These are phyloP conservation scores for Vesta saturnalis DNA, from an alignment of 2,888 invertebrate genomes.

Conservation along the genomic window DNA sequence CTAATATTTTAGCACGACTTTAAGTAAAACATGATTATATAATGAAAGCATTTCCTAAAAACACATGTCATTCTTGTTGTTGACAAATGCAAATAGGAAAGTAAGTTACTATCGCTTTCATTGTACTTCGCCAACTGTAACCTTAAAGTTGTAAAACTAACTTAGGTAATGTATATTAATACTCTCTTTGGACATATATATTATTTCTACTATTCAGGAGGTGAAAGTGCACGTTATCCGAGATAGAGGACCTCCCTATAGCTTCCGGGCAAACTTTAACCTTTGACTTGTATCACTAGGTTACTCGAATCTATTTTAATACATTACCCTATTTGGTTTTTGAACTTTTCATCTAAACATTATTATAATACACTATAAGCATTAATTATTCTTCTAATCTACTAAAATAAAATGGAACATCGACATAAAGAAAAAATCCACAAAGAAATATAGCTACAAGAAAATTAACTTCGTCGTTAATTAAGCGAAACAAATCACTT, in stretches of 20 bases:
- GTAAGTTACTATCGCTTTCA: slow-evolving; percentile 2
- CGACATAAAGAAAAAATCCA: neutral
- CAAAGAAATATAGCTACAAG: slow-evolving; percentile 19
- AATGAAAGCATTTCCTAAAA: slow-evolving; percentile 1
- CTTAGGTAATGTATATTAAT: slow-evolving; percentile 18
- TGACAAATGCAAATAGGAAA: slow-evolving; percentile 1
- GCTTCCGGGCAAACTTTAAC: slow-evolving; percentile 55
- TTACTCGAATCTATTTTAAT: slow-evolving; percentile 44
- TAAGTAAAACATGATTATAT: neutral
- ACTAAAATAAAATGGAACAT: slow-evolving; percentile 9
- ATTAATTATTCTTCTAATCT: slow-evolving; percentile 15
- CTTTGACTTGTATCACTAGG: slow-evolving; percentile 51
- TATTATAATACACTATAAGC: neutral
- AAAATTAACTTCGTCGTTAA: slow-evolving; percentile 23
- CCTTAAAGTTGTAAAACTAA: slow-evolving; percentile 5
- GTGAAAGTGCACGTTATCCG: slow-evolving; percentile 48
- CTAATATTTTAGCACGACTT: neutral
- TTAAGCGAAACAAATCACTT: slow-evolving; percentile 24
- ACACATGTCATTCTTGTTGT: slow-evolving; percentile 1
- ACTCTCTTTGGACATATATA: slow-evolving; percentile 41
- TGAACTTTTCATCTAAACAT: slow-evolving; percentile 40
- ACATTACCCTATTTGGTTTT: slow-evolving; percentile 48
- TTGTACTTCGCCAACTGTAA: neutral
- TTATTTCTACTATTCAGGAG: slow-evolving; percentile 41
- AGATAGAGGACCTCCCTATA: slow-evolving; percentile 48